Percentiles rank a stretch among this genome's conserved stretches.
Evolutionary conservation across 64 coral and sea anemone genomes (phyloP).

Genomic region (Dendronephthya gigantea): DNA sequence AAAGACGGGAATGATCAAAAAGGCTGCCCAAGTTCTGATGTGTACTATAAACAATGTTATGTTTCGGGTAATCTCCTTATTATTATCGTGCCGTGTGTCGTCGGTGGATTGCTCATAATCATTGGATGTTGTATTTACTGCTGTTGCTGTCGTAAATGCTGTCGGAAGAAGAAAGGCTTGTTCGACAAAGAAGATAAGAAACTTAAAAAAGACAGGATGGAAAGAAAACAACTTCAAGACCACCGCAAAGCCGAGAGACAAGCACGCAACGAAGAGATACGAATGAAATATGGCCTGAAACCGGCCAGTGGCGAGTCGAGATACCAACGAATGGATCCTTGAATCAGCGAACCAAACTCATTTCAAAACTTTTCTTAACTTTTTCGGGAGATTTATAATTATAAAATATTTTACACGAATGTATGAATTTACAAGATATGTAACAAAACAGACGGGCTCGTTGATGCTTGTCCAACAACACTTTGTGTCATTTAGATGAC

Average conservation of each 20-base stretch:
- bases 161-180: not conserved
- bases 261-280: not conserved
- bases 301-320: not conserved
- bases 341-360: not conserved
- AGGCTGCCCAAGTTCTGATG: not conserved
- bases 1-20: not conserved
- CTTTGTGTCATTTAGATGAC: no score
- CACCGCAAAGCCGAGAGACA: not conserved
- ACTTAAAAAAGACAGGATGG: not conserved
- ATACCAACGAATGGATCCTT: not conserved
- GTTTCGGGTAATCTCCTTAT: conserved; percentile 9
- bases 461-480: not conserved
- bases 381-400: not conserved
- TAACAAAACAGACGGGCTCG: not conserved
- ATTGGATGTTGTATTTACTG: conserved; percentile 7
- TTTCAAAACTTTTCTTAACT: not conserved
- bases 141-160: not conserved
- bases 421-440: no score
- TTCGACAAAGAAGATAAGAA: conserved; percentile 8
- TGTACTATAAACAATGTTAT: not conserved
- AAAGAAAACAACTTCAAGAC: not conserved
- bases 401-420: not conserved
- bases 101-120: not conserved
- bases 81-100: not conserved
- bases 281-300: conserved; percentile 11